A percentile compares a stretch with the other conserved stretches of the same genome.
These are phyloP conservation scores for Pseudochirops cupreus DNA, from an alignment of 2,797 vertebrate genomes.

Conservation along the genomic window DNA sequence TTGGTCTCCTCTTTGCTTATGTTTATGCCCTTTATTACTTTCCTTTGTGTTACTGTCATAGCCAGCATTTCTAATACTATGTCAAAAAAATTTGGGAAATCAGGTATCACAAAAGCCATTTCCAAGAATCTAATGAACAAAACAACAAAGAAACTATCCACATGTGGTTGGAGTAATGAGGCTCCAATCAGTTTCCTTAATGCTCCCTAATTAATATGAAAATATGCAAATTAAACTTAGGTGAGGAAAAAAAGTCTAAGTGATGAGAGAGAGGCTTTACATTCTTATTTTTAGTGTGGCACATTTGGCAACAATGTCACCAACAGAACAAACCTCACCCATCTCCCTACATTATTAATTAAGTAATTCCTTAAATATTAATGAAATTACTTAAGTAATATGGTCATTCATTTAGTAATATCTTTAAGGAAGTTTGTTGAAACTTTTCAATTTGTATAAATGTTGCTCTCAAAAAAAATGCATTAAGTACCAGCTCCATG, in stretches of 20 bases:
- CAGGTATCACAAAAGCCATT: not conserved
- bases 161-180: not conserved
- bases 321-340: not conserved
- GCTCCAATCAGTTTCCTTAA: not conserved
- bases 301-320: not conserved
- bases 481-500: not conserved
- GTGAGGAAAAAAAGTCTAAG: not conserved
- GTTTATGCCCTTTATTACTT: not conserved
- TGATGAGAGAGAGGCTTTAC: not conserved
- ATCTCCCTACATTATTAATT: not conserved
- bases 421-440: not conserved
- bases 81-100: not conserved
- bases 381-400: not conserved
- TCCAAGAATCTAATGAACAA: not conserved
- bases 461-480: not conserved
- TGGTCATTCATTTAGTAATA: not conserved
- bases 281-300: not conserved
- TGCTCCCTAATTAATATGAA: not conserved
- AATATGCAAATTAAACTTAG: not conserved
- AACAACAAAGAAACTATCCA: not conserved
- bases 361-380: not conserved
- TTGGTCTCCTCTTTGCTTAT: not conserved
- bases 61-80: not conserved
- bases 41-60: not conserved
- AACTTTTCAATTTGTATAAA: not conserved